These are phyloP conservation scores for Sphecodes monilicornis DNA, from an alignment of 2,888 invertebrate species.

Conservation along the genomic window DNA sequence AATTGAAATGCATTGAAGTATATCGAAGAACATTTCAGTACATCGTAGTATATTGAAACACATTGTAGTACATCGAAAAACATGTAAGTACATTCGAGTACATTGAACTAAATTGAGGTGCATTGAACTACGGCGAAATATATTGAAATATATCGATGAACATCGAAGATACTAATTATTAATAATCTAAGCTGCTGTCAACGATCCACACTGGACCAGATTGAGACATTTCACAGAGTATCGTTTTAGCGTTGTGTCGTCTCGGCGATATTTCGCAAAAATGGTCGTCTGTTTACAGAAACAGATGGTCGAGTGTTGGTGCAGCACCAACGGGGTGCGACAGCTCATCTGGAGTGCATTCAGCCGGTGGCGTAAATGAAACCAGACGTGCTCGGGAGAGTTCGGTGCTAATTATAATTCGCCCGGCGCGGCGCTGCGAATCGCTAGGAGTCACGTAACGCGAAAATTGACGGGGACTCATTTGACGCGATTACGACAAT, in stretches of 20 bases:
- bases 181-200: background rate
- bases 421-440: conserved; percentile 13
- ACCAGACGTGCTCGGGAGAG: conserved; percentile 46
- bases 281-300: conserved; percentile 34
- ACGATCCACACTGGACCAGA: background rate
- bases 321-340: conserved; percentile 8
- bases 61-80: no score
- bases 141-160: no score
- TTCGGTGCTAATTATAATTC: conserved; percentile 60
- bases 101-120: no score
- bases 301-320: conserved; percentile 16
- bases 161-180: background rate
- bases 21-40: no score
- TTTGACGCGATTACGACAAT: conserved; percentile 38
- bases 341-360: conserved; percentile 57
- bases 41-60: no score
- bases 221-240: background rate
- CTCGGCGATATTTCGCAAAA: background rate
- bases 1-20: no score
- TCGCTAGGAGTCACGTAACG: conserved; percentile 47
- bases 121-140: no score
- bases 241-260: background rate
- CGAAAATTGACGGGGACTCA: conserved; percentile 30
- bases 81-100: no score
- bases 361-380: conserved; percentile 41